Percentiles rank a stretch among this genome's conserved stretches.
Evolutionary conservation across 2,888 invertebrate genomes (phyloP).

Genomic region (Macrophya annulata): DNA sequence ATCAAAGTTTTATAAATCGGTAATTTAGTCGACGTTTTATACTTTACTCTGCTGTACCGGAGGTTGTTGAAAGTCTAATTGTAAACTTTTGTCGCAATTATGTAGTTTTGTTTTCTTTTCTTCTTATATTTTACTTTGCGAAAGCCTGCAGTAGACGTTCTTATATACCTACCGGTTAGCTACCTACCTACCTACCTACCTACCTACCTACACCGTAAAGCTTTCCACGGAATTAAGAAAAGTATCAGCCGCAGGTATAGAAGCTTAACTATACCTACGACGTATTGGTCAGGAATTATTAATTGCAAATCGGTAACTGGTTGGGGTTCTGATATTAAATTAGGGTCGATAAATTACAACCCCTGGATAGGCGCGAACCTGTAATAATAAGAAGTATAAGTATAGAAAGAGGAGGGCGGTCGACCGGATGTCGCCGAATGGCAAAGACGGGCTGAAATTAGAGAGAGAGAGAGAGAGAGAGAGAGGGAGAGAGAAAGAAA

Average conservation of each 20-base stretch:
- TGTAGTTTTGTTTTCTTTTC: slow-evolving; percentile 6
- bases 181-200: neutral
- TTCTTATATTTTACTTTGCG: slow-evolving; percentile 1
- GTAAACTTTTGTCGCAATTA: slow-evolving; percentile 36
- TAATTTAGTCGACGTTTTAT: neutral
- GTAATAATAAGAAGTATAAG: slow-evolving; percentile 67
- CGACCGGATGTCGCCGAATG: slow-evolving; percentile 59
- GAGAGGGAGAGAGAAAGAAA: too few species aligned
- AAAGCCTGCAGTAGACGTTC: slow-evolving; percentile 31
- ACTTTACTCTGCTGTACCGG: neutral
- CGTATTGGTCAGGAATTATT: slow-evolving; percentile 70
- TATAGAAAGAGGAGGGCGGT: slow-evolving; percentile 60
- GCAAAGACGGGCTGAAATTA: slow-evolving; percentile 58
- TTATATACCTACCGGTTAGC: neutral
- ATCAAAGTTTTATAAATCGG: neutral
- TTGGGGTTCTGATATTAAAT: slow-evolving; percentile 72
- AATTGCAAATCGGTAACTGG: slow-evolving; percentile 68
- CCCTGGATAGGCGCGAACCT: slow-evolving; percentile 64
- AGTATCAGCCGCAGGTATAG: slow-evolving; percentile 46
- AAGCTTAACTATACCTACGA: neutral
- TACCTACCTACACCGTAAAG: neutral
- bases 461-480: slow-evolving; percentile 54
- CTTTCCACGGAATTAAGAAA: slow-evolving; percentile 39
- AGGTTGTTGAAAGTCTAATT: neutral
- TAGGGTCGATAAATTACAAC: slow-evolving; percentile 76